A percentile compares a stretch with the other conserved stretches of the same genome.
These are phyloP conservation scores for Apis dorsata DNA, from an alignment of 1,140 invertebrate species.

Conservation along the genomic window DNA sequence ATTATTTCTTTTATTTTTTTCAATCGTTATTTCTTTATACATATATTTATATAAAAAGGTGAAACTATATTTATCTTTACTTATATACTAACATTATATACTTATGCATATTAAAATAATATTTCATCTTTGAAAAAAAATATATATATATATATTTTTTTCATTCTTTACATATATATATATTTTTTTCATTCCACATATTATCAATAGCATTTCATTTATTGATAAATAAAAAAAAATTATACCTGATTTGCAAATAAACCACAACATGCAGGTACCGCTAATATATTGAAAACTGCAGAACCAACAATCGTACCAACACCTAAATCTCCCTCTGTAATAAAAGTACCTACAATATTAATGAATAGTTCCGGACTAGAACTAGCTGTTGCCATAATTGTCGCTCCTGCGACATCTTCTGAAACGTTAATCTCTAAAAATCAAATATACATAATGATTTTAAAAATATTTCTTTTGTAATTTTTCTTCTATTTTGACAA, in stretches of 20 bases:
- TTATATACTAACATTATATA: too few species aligned
- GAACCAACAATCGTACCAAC: constrained; percentile 86
- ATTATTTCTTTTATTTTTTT: neutral
- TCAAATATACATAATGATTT: neutral
- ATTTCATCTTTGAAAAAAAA: too few species aligned
- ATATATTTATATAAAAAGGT: too few species aligned
- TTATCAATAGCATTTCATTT: neutral
- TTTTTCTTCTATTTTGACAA: too few species aligned
- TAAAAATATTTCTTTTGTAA: too few species aligned
- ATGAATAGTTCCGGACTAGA: constrained; percentile 84
- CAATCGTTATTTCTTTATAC: neutral
- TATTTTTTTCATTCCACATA: neutral
- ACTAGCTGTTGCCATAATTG: constrained; percentile 84
- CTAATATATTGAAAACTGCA: constrained; percentile 86
- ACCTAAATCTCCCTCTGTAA: constrained; percentile 83
- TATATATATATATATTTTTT: too few species aligned
- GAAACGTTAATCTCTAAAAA: constrained; percentile 78
- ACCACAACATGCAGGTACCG: constrained; percentile 85
- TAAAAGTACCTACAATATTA: constrained; percentile 81
- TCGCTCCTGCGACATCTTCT: constrained; percentile 84
- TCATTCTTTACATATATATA: neutral
- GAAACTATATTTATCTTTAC: too few species aligned
- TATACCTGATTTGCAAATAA: constrained; percentile 82
- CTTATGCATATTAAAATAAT: too few species aligned
- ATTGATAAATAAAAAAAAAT: neutral